These are phyloP conservation scores for Chaetodon trifasciatus DNA, from an alignment of 2,797 vertebrate species.

Conservation along the genomic window DNA sequence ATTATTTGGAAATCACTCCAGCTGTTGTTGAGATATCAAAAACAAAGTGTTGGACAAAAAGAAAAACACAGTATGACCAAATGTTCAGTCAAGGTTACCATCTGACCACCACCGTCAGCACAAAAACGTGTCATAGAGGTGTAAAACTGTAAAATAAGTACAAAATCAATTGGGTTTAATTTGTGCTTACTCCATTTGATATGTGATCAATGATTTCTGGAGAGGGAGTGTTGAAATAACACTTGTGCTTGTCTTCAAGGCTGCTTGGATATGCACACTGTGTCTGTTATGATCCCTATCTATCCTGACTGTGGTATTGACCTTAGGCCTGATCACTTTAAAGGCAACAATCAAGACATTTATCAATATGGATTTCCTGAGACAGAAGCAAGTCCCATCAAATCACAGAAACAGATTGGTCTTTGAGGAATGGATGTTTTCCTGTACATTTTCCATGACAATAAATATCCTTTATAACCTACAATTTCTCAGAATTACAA, in stretches of 20 bases:
- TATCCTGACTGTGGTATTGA: conserved; percentile 47
- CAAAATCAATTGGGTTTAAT: conserved; percentile 34
- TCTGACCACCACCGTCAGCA: background rate
- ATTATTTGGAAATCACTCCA: background rate
- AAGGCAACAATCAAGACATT: conserved; percentile 65
- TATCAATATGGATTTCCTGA: conserved; percentile 72
- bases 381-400: conserved; percentile 35
- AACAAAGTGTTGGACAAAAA: background rate
- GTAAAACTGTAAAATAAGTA: conserved; percentile 9
- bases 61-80: background rate
- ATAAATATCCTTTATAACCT: conserved; percentile 1
- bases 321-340: conserved; percentile 32
- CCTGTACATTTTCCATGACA: conserved; percentile 19
- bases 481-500: background rate
- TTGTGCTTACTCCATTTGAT: conserved; percentile 29
- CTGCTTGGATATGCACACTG: conserved; percentile 29
- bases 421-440: conserved; percentile 33
- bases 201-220: conserved; percentile 47
- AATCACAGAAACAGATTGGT: conserved; percentile 43
- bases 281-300: conserved; percentile 43
- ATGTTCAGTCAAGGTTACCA: background rate
- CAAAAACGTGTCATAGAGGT: background rate
- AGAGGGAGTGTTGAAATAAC: conserved; percentile 18
- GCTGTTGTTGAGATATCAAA: background rate
- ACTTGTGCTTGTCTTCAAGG: background rate